phyloP scores from a whole-genome alignment of 2,888 invertebrate genomes.

The Spatulosminthurus flaviceps region DNA sequence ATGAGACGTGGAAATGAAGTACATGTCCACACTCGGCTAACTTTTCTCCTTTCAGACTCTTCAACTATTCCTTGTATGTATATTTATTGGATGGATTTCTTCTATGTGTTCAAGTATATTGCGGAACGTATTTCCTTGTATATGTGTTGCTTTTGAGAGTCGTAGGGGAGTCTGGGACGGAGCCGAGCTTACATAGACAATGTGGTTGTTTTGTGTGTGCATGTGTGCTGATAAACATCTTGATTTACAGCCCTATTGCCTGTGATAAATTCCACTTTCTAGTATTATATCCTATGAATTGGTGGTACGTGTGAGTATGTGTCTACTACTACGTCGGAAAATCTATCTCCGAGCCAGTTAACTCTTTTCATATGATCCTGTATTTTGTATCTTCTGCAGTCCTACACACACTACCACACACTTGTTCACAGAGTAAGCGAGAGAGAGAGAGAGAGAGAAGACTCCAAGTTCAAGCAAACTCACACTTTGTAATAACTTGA shows the following conservation, averaged over 20 bases:
- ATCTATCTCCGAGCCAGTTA: constrained; percentile 25
- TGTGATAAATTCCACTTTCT: constrained; percentile 46
- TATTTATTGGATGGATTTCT: neutral
- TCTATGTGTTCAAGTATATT: neutral
- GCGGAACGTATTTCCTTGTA: too few relatives aligned
- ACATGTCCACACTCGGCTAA: constrained; percentile 28
- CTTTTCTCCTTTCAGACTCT: constrained; percentile 22
- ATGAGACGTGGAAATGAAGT: constrained; percentile 20
- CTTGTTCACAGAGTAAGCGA: too few relatives aligned
- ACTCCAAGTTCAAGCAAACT: neutral
- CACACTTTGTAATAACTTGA: neutral
- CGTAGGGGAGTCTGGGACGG: too few relatives aligned
- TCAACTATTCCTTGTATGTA: neutral
- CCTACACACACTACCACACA: neutral
- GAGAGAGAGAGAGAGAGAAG: too few relatives aligned
- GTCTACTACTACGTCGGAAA: constrained; percentile 35
- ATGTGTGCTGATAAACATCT: constrained; percentile 47
- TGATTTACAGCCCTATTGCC: constrained; percentile 50
- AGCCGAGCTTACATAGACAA: neutral
- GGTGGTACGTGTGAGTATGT: constrained; percentile 46
- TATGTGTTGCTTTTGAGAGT: too few relatives aligned
- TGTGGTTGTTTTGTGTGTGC: constrained; percentile 4
- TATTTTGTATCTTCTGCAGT: neutral
- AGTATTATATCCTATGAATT: constrained; percentile 27
- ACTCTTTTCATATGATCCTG: neutral